A percentile compares a stretch with the other conserved stretches of the same genome.
Evolutionary conservation across 1,140 invertebrate genomes (phyloP).

Genomic region (Dendrolimus punctatus): DNA sequence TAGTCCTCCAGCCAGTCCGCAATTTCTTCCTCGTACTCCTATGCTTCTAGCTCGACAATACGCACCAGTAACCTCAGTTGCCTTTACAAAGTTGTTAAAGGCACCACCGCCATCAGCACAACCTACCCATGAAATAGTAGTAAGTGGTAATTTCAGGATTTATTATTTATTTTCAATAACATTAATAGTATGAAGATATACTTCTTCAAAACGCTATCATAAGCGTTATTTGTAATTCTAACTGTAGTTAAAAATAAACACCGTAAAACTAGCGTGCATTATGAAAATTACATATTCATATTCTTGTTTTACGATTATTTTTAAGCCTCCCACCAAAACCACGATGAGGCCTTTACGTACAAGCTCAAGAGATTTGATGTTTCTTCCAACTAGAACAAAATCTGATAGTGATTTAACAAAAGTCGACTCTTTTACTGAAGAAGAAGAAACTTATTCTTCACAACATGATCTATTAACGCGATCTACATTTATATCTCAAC

Average conservation of each 20-base stretch:
- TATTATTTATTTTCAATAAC: neutral
- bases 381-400: conserved; percentile 26
- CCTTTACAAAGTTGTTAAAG: conserved; percentile 25
- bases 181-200: too few relatives aligned
- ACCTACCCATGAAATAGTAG: conserved; percentile 13
- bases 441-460: conserved; percentile 8
- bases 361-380: conserved; percentile 14
- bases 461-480: conserved; percentile 12
- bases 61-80: conserved; percentile 41
- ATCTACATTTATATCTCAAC: conserved; percentile 11
- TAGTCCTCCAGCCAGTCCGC: conserved; percentile 39
- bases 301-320: neutral
- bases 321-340: conserved; percentile 7
- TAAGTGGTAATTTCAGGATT: conserved; percentile 23
- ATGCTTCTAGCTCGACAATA: conserved; percentile 31
- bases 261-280: too few relatives aligned
- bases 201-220: too few relatives aligned
- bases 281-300: neutral
- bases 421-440: conserved; percentile 8
- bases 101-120: conserved; percentile 27
- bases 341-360: conserved; percentile 26
- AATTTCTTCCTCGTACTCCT: conserved; percentile 33
- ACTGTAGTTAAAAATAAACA: too few relatives aligned
- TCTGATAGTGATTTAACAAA: conserved; percentile 3
- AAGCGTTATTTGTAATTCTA: too few relatives aligned